phyloP scores from a whole-genome alignment of 2,888 invertebrate genomes.

The Matsumyia berberina region DNA sequence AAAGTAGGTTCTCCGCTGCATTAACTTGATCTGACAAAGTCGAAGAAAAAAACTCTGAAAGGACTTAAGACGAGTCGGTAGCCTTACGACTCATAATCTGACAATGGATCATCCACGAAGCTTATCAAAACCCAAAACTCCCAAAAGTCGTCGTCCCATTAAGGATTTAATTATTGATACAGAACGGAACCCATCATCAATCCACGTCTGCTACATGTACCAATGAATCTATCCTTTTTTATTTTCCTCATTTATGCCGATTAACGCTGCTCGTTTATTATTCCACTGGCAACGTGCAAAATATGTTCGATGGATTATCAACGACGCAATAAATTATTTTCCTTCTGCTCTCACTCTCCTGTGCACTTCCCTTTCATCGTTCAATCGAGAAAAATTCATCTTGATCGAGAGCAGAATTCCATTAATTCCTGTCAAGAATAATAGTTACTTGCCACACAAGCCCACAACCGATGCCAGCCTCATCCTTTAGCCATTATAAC shows the following conservation, averaged over 20 bases:
- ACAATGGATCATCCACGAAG: not conserved
- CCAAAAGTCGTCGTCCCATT: not conserved
- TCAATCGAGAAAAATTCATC: slow-evolving; percentile 57
- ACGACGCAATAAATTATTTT: slow-evolving; percentile 65
- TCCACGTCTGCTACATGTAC: slow-evolving; percentile 42
- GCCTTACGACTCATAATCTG: too few species aligned
- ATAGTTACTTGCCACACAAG: slow-evolving; percentile 29
- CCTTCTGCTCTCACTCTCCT: slow-evolving; percentile 23
- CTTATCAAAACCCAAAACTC: not conserved
- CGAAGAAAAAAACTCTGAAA: too few species aligned
- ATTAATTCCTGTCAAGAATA: slow-evolving; percentile 71
- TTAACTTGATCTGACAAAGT: too few species aligned
- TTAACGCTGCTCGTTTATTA: slow-evolving; percentile 62
- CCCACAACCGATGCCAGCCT: not conserved
- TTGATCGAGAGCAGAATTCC: slow-evolving; percentile 64
- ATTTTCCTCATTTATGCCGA: slow-evolving; percentile 29
- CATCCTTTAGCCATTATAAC: slow-evolving; percentile 31
- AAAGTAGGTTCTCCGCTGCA: too few species aligned
- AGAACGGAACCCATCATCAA: slow-evolving; percentile 47
- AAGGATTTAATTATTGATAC: slow-evolving; percentile 51
- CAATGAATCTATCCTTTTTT: slow-evolving; percentile 25
- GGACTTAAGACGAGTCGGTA: too few species aligned
- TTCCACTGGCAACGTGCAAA: slow-evolving; percentile 42
- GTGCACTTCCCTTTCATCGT: slow-evolving; percentile 3
- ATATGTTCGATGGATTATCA: slow-evolving; percentile 57